Percentiles rank a stretch among this genome's conserved stretches.
Evolutionary conservation across 2,113 vertebrate genomes (phyloP).

Genomic region (Sander lucioperca): DNA sequence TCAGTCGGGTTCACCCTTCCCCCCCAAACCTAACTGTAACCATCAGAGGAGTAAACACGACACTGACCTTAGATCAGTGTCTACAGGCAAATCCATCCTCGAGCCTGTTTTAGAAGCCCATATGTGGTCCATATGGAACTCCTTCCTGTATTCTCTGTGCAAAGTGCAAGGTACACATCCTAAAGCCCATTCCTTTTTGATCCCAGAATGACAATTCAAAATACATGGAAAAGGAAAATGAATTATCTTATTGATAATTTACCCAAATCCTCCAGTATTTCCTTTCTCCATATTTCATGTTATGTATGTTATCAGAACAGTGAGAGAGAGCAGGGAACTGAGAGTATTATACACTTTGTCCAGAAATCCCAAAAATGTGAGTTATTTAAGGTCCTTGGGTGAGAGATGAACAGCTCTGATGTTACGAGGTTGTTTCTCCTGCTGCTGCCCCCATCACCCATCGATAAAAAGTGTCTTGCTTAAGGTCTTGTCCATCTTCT

Average conservation of each 20-base stretch:
- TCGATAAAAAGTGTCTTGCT: conserved; percentile 41
- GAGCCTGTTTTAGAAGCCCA: conserved; percentile 63
- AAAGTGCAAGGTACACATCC: conserved; percentile 63
- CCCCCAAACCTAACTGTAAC: conserved; percentile 70
- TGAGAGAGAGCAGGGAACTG: not conserved
- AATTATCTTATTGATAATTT: not conserved
- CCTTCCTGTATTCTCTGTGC: conserved; percentile 68
- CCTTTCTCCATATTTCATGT: not conserved
- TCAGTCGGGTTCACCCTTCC: conserved; percentile 57
- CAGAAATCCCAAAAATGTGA: not conserved
- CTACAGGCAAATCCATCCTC: conserved; percentile 69
- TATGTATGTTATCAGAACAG: not conserved
- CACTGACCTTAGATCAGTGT: conserved; percentile 78
- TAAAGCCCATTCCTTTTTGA: conserved; percentile 46
- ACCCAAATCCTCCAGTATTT: not conserved
- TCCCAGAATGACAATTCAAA: conserved; percentile 21
- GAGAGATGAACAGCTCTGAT: conserved; percentile 27
- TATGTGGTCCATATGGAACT: conserved; percentile 79
- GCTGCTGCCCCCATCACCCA: conserved; percentile 20
- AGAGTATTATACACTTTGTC: not conserved
- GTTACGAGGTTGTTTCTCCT: conserved; percentile 14
- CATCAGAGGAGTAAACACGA: conserved; percentile 74
- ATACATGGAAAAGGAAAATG: not conserved
- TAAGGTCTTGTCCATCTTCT: conserved; percentile 30
- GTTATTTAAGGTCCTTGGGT: not conserved